Evolutionary conservation across 2,797 vertebrate species (phyloP).

Genomic region (Etheostoma nigrum): DNA sequence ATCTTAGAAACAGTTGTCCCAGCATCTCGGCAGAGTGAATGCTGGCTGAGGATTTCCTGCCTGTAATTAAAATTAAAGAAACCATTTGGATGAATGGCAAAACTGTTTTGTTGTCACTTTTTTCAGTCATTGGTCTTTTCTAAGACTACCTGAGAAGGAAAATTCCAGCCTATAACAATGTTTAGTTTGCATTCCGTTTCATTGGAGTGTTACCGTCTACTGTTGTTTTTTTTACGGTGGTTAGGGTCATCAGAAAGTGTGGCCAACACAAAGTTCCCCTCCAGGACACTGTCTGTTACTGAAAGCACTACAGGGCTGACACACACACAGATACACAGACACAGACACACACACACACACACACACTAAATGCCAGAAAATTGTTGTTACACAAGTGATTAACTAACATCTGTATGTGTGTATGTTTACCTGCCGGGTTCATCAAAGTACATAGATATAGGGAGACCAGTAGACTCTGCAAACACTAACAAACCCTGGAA

Average conservation of each 20-base stretch:
- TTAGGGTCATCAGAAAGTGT: conserved; percentile 87
- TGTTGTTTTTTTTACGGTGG: conserved; percentile 69
- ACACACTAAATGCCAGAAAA: conserved; percentile 22
- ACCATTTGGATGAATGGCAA: background rate
- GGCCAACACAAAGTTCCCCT: conserved; percentile 93
- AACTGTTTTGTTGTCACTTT: conserved; percentile 2
- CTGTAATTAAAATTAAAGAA: conserved; percentile 6
- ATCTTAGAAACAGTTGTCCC: background rate
- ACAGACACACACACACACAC: conserved; percentile 34
- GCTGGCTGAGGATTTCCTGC: conserved; percentile 10
- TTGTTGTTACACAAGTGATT: background rate
- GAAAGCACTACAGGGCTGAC: conserved; percentile 90
- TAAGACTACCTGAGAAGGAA: background rate
- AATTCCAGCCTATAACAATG: background rate
- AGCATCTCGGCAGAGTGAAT: conserved; percentile 2
- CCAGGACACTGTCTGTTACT: conserved; percentile 89
- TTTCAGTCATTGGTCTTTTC: background rate
- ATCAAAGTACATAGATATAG: conserved; percentile 90
- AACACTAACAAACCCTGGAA: conserved; percentile 90
- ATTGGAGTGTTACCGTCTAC: conserved; percentile 67
- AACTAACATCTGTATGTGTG: background rate
- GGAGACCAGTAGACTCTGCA: conserved; percentile 90
- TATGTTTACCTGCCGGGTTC: conserved; percentile 88
- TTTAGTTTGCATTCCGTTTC: background rate
- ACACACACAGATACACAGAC: conserved; percentile 38